Percentiles rank a stretch among this genome's conserved stretches.
These are phyloP conservation scores for Cnemophilus loriae DNA, from an alignment of 2,113 vertebrate species.

Conservation along the genomic window DNA sequence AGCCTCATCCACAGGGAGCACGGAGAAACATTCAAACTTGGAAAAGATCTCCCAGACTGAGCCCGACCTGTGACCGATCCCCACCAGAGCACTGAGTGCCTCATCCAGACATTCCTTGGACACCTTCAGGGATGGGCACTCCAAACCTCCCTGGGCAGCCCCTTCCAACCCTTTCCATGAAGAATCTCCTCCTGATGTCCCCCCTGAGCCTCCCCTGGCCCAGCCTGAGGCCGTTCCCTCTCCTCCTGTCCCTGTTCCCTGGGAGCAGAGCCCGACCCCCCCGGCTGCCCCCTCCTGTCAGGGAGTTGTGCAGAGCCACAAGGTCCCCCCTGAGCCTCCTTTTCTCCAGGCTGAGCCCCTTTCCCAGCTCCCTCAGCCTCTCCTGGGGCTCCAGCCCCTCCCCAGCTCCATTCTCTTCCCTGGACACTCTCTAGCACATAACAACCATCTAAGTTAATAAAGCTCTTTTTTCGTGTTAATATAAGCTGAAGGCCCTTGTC, in stretches of 20 bases:
- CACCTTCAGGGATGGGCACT: not conserved
- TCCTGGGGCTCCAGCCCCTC: not conserved
- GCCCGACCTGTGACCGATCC: rapidly evolving
- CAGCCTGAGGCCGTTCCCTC: not conserved
- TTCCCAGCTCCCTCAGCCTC: not conserved
- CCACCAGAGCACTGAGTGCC: not conserved
- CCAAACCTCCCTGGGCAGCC: not conserved
- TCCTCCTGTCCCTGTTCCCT: not conserved
- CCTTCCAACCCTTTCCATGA: rapidly evolving
- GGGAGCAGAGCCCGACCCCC: rapidly evolving
- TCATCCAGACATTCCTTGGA: rapidly evolving
- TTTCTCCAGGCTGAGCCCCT: not conserved
- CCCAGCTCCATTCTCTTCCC: not conserved
- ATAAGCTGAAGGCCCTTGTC: not conserved
- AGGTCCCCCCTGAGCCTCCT: rapidly evolving
- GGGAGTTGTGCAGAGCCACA: not conserved
- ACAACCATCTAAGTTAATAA: not conserved
- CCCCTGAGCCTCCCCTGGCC: not conserved
- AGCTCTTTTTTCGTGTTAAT: too few species aligned
- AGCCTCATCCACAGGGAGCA: not conserved
- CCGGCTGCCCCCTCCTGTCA: not conserved
- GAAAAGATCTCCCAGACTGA: not conserved
- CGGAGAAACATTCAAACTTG: too few species aligned
- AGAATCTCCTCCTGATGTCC: not conserved
- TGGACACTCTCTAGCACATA: not conserved